Evolutionary conservation across 2,113 vertebrate species (phyloP), one percentile per base, ranked within the genome.

Genomic region (Pionites leucogaster): DNA sequence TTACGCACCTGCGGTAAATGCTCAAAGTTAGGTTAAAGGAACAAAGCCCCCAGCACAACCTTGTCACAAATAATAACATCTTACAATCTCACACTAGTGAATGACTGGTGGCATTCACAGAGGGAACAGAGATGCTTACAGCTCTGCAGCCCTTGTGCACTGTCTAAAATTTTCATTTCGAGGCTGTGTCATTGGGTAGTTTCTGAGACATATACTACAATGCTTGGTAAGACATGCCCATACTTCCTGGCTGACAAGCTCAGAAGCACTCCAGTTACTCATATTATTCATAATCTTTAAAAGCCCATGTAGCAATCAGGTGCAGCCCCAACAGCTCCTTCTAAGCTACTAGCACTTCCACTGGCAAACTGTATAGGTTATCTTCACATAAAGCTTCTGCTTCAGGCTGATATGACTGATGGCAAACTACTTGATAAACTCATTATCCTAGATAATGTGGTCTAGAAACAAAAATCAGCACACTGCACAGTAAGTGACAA

Each of bases 1-100:
- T 95, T 93, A 94, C 64, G 60, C 64, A 86, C 65, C 86, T 75
- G 39, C 72, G 92, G 33, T 75, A 97, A 91, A 74, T 1, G 7
- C 72, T 86, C 20, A 6, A 55, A 86, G 88, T 81, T 29, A 94
- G 74, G 82, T 93, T 89, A 86, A 52, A 92, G 35, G 53, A 93
- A 65, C 49, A 94, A 95, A 90, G 79, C 71, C 82, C 33, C 31
- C 46, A 63, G 67, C 70, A 80, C 0, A 3, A 91, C 90, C 77
- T 79, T 80, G 60, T 91, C 90, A 94, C 37, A 95, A 93, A 81
- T 19, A 84, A 67, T 25, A 93, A 39, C 44, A 83, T 12, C 63
- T 31, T 18, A 60, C 57, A 78, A 20, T 62, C 72, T 69, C 11
- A 1, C 3, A 65, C 74, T 7, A 81, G 74, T 6, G 20, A 60